Evolutionary conservation across 2,113 vertebrate species (phyloP).

Genomic region (Pygoscelis antarcticus): DNA sequence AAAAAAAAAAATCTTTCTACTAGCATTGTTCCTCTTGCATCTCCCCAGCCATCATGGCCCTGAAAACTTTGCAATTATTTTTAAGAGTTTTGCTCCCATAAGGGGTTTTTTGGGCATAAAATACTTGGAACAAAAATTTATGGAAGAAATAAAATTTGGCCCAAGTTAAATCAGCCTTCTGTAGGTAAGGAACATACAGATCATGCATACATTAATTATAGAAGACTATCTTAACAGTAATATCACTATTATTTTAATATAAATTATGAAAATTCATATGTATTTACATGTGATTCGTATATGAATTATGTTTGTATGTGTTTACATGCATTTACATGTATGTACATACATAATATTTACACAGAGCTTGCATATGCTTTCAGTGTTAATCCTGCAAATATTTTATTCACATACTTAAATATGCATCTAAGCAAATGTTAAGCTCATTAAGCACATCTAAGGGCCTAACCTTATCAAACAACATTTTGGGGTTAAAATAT

Average conservation of each 20-base stretch:
- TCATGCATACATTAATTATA: background rate
- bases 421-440: background rate
- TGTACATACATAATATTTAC: background rate
- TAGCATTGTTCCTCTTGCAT: background rate
- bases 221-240: background rate
- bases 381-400: background rate
- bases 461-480: background rate
- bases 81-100: background rate
- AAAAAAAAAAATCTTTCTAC: background rate
- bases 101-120: background rate
- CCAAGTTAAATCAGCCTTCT: background rate
- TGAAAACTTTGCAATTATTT: background rate
- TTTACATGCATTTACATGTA: background rate
- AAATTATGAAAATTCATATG: background rate
- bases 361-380: background rate
- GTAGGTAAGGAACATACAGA: background rate
- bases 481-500: background rate
- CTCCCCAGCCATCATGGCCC: background rate
- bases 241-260: background rate
- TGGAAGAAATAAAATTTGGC: background rate
- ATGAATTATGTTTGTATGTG: background rate
- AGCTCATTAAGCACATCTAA: background rate
- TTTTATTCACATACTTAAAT: background rate
- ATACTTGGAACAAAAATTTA: background rate
- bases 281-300: background rate